phyloP scores from a whole-genome alignment of 1,140 invertebrate species.

The Metopolophium dirhodum region DNA sequence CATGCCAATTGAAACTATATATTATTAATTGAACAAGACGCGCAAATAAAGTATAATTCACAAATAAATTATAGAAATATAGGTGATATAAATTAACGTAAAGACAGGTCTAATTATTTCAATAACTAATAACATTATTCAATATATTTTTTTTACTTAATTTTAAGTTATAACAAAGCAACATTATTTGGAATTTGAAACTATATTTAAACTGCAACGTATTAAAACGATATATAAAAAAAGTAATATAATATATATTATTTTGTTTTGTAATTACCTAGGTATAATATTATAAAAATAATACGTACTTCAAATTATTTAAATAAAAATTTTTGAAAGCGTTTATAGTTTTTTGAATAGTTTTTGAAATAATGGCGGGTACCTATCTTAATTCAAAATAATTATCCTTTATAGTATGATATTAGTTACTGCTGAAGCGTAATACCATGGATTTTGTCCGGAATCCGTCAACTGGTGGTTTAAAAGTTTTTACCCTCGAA shows the following conservation, averaged over 20 bases:
- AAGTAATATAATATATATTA: not conserved
- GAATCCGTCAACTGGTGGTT: constrained; percentile 25
- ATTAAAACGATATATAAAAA: not conserved
- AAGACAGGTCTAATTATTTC: not conserved
- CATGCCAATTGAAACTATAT: too few relatives aligned
- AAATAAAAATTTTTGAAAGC: not conserved
- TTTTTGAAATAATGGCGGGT: not conserved
- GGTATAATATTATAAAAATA: too few relatives aligned
- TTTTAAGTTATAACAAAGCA: not conserved
- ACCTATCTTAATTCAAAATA: not conserved
- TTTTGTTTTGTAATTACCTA: not conserved
- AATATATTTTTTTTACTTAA: not conserved
- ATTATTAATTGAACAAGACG: too few relatives aligned
- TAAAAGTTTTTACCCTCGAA: not conserved
- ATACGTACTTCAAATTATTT: not conserved
- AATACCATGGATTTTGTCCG: not conserved
- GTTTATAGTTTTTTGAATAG: too few relatives aligned
- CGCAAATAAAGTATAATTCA: too few relatives aligned
- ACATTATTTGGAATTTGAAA: not conserved
- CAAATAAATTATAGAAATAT: too few relatives aligned
- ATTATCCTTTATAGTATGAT: not conserved
- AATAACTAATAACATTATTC: not conserved
- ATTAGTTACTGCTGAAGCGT: not conserved
- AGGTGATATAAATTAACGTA: not conserved
- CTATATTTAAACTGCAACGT: not conserved